Evolutionary conservation across 92 coral and sea anemone species (phyloP).

Genomic region (Virgularia gustaviana): DNA sequence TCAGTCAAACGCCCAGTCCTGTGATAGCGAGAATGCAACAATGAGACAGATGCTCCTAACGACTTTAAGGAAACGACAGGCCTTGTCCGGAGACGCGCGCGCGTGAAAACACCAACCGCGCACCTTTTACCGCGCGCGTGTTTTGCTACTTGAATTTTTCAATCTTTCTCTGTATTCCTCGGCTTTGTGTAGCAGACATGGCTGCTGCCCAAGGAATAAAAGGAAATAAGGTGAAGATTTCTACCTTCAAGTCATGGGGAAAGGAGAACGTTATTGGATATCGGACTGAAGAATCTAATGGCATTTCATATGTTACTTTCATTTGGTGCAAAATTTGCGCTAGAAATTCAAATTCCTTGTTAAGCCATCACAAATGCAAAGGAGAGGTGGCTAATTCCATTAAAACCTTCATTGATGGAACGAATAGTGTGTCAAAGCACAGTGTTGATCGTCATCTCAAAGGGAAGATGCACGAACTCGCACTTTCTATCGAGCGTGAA

Average conservation of each 20-base stretch:
- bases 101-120: too few relatives aligned
- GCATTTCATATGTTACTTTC: neutral
- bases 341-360: conserved; percentile 2
- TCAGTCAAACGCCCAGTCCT: too few relatives aligned
- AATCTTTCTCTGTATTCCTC: too few relatives aligned
- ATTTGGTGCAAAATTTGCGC: conserved; percentile 7
- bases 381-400: conserved; percentile 1
- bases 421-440: neutral
- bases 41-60: too few relatives aligned
- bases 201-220: too few relatives aligned
- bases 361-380: neutral
- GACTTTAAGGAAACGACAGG: too few relatives aligned
- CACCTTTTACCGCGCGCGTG: neutral
- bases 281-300: neutral
- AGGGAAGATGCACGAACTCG: neutral
- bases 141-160: too few relatives aligned
- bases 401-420: neutral
- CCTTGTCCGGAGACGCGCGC: neutral
- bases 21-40: too few relatives aligned
- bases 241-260: conserved; percentile 7
- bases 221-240: neutral
- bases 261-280: neutral
- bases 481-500: neutral
- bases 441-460: neutral
- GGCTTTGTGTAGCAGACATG: too few relatives aligned